Base-by-base conservation (phyloP, 1,140 invertebrate genomes). In the Holotrichia oblita region DNA sequence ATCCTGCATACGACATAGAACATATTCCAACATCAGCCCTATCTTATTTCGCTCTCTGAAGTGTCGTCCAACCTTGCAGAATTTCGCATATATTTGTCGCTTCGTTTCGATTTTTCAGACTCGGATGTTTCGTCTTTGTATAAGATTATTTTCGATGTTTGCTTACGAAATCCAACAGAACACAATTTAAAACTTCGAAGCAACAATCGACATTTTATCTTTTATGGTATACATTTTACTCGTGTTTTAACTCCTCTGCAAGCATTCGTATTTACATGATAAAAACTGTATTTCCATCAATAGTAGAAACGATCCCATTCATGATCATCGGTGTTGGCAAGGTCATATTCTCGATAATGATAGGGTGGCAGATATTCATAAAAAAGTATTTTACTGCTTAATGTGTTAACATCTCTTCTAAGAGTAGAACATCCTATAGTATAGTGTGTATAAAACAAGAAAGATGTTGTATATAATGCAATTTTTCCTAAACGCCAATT, bases 131-230 rank as follows among this genome's bases (percentile, higher is more conserved):
- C 61, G 27, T 27, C 24, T 20, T 20, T 34, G 4, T 12, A 69
- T 69, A 22, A 34, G 61, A 69, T 69, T 69, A 69, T 69, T 69
- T 69, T 34, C 61, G 22, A 69, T 69, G 61, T 69, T 69, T 69
- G 10, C 12, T 34, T 69, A 7, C 61, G 61, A 22, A 69, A 69
- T 69, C 61, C 61, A 69, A 3, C 61, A 14, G 17, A 34, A 69
- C 48, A 17, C 61, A 27, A 69, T 69, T 34, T 20, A 34, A 22
- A 34, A 10, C 20, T 27, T 8, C 8, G 2, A 64, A 9, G 17
- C 10, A 55, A 27, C 17, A 69, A 34, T 22, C 9, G 3, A 22
- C 22, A 14, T 69, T 17, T 34, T 10, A 10, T 10, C 22, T 69
- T 24, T 14, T 34, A 22, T 34, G 4, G 22, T 20, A 22, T 9